Base-by-base conservation (phyloP, 2,113 vertebrate species). In the Clarias batrachus region DNA sequence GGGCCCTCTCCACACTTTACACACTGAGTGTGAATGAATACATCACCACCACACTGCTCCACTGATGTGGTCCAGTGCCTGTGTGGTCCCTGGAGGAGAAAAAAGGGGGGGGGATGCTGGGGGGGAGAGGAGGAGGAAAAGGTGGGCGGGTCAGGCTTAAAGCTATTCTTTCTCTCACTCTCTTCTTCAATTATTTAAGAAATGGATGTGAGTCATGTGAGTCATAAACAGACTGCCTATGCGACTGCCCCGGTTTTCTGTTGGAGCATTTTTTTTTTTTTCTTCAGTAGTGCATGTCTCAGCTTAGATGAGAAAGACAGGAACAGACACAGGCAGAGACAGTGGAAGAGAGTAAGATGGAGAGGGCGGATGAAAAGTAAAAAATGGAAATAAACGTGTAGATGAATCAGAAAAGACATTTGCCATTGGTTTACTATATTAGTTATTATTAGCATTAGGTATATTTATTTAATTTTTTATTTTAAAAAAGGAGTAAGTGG, bases 41-140 rank as follows among this genome's bases (percentile, higher is more conserved):
- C 93, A 93, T 93, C 92, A 93, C 93, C 92, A 92, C 92, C 91
- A 92, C 91, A 92, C 89, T 90, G 84, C 94, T 95, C 94, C n/a
- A n/a, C n/a, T 92, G 94, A 94, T 94, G 94, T 95, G 95, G 94
- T 94, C 89, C 89, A 93, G 91, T 82, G 93, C 93, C 92, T 95
- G 94, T 95, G 95, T 95, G 95, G 95, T 95, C 94, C 89, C 83
- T 77, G 90, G 88, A 91, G 87, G 78, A 85, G 88, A 80, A 83
- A 85, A 86, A 37, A 2, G 33, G 81, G 74, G 41, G 81, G 70
- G 63, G 63, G 74, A 79, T 23, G 73, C 52, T 33, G 52, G 71
- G 77, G 74, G 89, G 89, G 87, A 90, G 16, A 80, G 74, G 30
- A 19, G 63, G 52, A 79, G 17, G 30, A 84, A 88, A 62, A 54